Evolutionary conservation across 2,113 vertebrate genomes (phyloP).

Genomic region (Cathartes aura): DNA sequence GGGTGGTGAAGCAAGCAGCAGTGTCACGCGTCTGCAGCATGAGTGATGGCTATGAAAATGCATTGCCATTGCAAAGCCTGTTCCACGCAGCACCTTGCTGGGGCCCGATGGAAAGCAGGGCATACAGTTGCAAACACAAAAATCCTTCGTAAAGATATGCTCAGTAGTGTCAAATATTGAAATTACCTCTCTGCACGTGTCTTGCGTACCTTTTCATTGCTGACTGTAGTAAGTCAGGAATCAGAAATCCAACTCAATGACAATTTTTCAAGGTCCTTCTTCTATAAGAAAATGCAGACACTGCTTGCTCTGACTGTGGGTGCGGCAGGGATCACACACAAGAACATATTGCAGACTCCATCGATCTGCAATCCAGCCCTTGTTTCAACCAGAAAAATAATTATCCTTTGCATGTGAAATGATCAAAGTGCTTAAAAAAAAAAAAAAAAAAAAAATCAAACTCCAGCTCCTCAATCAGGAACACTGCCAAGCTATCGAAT

Average conservation of each 20-base stretch:
- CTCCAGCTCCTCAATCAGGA: conserved; percentile 42
- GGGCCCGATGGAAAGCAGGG: neutral
- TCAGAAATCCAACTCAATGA: neutral
- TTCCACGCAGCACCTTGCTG: neutral
- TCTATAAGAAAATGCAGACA: neutral
- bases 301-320: neutral
- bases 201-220: neutral
- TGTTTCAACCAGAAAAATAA: conserved; percentile 22
- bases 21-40: neutral
- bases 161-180: neutral
- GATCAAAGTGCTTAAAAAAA: neutral
- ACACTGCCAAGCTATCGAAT: neutral
- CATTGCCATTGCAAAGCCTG: neutral
- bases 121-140: neutral
- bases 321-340: neutral
- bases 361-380: neutral
- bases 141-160: neutral
- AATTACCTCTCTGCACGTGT: neutral
- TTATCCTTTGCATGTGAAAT: neutral
- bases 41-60: neutral
- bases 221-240: neutral
- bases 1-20: neutral
- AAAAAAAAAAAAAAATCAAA: neutral
- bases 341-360: neutral
- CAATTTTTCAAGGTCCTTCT: neutral